These are phyloP conservation scores for Lacerta bilineata DNA, from an alignment of 2,797 vertebrate genomes.

Conservation along the genomic window DNA sequence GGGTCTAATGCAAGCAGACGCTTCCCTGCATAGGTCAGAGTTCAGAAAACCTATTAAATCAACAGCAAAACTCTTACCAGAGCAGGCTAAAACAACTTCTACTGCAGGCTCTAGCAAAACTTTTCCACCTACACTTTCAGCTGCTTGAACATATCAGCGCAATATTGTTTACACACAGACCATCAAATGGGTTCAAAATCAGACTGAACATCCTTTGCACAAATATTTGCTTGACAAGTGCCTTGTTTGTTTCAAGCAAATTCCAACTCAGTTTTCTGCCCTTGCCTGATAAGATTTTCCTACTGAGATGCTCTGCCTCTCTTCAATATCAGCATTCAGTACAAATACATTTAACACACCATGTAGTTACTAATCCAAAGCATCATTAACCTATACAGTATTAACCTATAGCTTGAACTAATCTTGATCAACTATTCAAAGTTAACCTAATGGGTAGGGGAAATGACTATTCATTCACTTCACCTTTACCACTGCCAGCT, in stretches of 20 bases:
- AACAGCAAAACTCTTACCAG: constrained; percentile 1
- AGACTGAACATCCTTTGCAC: background rate
- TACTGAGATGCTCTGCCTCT: background rate
- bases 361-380: background rate
- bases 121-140: background rate
- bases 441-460: background rate
- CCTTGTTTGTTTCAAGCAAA: constrained; percentile 3
- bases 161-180: background rate
- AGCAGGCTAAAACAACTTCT: background rate
- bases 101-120: background rate
- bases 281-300: background rate
- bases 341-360: background rate
- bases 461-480: background rate
- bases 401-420: background rate
- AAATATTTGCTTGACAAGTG: background rate
- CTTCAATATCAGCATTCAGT: background rate
- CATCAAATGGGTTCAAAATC: background rate
- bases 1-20: background rate
- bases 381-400: no score
- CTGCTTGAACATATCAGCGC: background rate
- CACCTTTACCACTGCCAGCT: background rate
- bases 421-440: background rate
- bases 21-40: background rate
- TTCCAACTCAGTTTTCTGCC: background rate
- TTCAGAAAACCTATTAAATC: constrained; percentile 20